These are phyloP conservation scores for Tromatobia lineatoria DNA, from an alignment of 2,888 invertebrate species.

Conservation along the genomic window DNA sequence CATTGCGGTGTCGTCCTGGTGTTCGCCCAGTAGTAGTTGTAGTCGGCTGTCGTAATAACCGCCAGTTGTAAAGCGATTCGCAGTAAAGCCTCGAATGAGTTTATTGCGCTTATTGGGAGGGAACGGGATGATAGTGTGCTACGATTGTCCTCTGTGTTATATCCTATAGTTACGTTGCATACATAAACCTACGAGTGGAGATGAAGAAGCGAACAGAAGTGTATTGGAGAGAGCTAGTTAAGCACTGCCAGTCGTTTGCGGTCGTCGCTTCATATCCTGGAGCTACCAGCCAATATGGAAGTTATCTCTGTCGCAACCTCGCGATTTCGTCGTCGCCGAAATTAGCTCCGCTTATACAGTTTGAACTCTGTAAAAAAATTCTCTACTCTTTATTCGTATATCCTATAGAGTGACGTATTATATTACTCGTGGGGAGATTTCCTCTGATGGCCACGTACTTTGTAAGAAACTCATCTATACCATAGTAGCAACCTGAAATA, in stretches of 20 bases:
- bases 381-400: slow-evolving; percentile 53
- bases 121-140: slow-evolving; percentile 56
- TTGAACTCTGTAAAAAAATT: slow-evolving; percentile 70
- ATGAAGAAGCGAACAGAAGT: slow-evolving; percentile 69
- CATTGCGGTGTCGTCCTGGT: slow-evolving; percentile 48
- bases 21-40: slow-evolving; percentile 56
- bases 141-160: slow-evolving; percentile 31
- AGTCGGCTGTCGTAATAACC: slow-evolving; percentile 78
- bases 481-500: not conserved
- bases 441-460: not conserved
- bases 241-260: slow-evolving; percentile 72
- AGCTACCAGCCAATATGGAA: slow-evolving; percentile 77
- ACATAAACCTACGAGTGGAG: slow-evolving; percentile 45
- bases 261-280: slow-evolving; percentile 66
- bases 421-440: not conserved
- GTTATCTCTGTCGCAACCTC: slow-evolving; percentile 52
- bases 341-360: slow-evolving; percentile 68
- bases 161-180: slow-evolving; percentile 4
- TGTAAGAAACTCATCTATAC: not conserved
- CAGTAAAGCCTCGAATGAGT: slow-evolving; percentile 84
- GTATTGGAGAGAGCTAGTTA: slow-evolving; percentile 68
- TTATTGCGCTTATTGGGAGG: slow-evolving; percentile 84
- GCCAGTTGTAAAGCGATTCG: slow-evolving; percentile 84
- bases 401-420: not conserved
- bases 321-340: slow-evolving; percentile 34